Percentiles rank a stretch among this genome's conserved stretches.
phyloP scores from a whole-genome alignment of 2,888 invertebrate genomes.

The Euzophera pinguis region DNA sequence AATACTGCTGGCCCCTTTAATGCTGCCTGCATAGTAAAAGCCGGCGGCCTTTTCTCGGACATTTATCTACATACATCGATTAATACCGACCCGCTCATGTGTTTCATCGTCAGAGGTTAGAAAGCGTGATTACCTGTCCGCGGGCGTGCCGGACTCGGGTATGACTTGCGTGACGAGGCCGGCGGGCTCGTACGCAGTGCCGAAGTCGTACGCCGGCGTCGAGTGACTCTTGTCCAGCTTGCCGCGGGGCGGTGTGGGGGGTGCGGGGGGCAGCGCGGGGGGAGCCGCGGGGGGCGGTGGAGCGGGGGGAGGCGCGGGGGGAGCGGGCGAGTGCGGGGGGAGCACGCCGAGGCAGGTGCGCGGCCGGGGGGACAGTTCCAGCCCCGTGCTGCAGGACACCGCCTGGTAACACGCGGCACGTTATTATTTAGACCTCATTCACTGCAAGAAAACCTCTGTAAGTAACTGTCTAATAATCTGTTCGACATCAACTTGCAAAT shows the following conservation, averaged over 20 bases:
- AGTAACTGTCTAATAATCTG: too few relatives aligned
- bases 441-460: too few relatives aligned
- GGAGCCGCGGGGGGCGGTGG: conserved; percentile 9
- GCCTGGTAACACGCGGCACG: too few relatives aligned
- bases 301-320: conserved; percentile 11
- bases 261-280: conserved; percentile 15
- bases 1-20: too few relatives aligned
- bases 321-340: conserved; percentile 67
- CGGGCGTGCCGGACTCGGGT: conserved; percentile 53
- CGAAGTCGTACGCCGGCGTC: conserved; percentile 88
- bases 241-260: conserved; percentile 35
- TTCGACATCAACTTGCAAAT: too few relatives aligned
- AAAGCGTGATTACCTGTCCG: conserved; percentile 36
- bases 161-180: conserved; percentile 44
- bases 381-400: conserved; percentile 86
- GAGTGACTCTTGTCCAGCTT: conserved; percentile 89
- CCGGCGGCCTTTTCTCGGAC: too few relatives aligned
- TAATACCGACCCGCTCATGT: too few relatives aligned
- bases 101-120: too few relatives aligned
- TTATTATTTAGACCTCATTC: too few relatives aligned
- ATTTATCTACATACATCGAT: too few relatives aligned
- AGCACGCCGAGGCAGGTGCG: conserved; percentile 82
- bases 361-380: conserved; percentile 84
- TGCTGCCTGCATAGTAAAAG: too few relatives aligned
- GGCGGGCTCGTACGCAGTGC: conserved; percentile 34